Conservation (phyloP, 92 coral and sea anemone genomes). For the Umimayanthus kanabou region DNA sequence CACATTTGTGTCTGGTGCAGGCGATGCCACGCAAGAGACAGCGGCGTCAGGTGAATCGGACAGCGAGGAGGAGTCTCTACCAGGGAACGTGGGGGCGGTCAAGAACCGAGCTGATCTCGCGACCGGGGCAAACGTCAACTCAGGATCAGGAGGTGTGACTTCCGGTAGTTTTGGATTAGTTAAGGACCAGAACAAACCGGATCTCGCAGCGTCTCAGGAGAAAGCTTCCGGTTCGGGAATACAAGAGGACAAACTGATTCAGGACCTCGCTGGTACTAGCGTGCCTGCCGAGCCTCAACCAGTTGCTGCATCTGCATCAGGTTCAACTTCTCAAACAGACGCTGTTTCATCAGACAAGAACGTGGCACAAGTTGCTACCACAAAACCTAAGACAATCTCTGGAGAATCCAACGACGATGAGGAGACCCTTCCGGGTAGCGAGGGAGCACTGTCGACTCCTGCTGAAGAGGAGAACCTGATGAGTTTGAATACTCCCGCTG, state of each 20-base stretch:
- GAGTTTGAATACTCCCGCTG: slow-evolving; percentile 31
- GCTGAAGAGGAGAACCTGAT: slow-evolving; percentile 26
- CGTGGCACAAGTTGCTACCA: neutral
- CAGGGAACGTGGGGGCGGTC: slow-evolving; percentile 85
- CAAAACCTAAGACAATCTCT: neutral
- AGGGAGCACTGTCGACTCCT: slow-evolving; percentile 37
- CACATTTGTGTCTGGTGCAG: slow-evolving; percentile 72
- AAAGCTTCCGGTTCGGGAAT: slow-evolving; percentile 20
- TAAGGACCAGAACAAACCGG: neutral
- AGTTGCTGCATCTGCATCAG: slow-evolving; percentile 10
- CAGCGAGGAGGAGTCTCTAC: slow-evolving; percentile 64
- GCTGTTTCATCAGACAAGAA: neutral
- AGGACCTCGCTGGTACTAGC: slow-evolving; percentile 22
- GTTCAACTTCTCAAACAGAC: neutral
- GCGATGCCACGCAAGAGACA: slow-evolving; percentile 38
- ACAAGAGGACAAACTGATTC: neutral
- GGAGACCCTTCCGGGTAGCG: slow-evolving; percentile 47
- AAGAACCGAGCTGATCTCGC: slow-evolving; percentile 66
- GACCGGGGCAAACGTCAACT: slow-evolving; percentile 23
- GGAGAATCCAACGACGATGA: slow-evolving; percentile 18
- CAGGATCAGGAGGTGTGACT: neutral
- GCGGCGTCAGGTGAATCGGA: slow-evolving; percentile 67
- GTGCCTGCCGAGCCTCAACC: neutral
- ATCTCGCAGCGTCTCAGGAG: neutral
- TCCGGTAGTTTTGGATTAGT: neutral